Evolutionary conservation across 2,888 invertebrate genomes (phyloP), one percentile per base, ranked within the genome.

Genomic region (Zygaena filipendulae): DNA sequence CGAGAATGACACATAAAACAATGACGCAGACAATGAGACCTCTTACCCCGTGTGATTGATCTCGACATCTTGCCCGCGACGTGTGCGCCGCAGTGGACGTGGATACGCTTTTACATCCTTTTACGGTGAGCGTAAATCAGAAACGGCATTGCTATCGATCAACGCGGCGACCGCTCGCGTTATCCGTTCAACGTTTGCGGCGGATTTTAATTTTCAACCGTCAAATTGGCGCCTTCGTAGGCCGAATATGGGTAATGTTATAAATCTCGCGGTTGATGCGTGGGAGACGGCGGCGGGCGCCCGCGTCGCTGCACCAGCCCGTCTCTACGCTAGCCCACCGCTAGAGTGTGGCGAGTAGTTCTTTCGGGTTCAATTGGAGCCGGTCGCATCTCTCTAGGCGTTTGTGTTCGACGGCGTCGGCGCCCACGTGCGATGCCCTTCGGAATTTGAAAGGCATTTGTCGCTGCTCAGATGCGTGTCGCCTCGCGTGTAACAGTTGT

Each of bases 401-500:
- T 51, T 56, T 47, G 50, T 51, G 59, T 55, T 49, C 48, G 52
- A 53, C 51, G 54, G 52, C 58, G 59, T 56, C 57, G 64, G 47
- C 77, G 71, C 69, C 72, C 77, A 61, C 68, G 45, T 37, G 37
- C 43, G 46, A 52, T 45, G 45, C 48, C 59, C 62, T 61, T 69
- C 53, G 75, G 77, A 74, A 77, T 77, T 77, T 55, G 72, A 77
- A 75, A 74, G 77, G 74, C 61, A 77, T 75, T 66, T 61, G 71
- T 67, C 63, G 64, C 51, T 52, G 58, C 55, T 40, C 48, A 57
- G 52, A 50, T 49, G 48, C 53, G 54, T 58, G 56, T 54, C 54
- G 53, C 48, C 50, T 49, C 51, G 42, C 55, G 49, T 52, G 54
- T 52, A 55, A 58, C 57, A 60, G 50, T 54, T 61, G 62, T 54